Evolutionary conservation across 2,888 invertebrate genomes (phyloP).

Genomic region (Digitonthophagus gazella): DNA sequence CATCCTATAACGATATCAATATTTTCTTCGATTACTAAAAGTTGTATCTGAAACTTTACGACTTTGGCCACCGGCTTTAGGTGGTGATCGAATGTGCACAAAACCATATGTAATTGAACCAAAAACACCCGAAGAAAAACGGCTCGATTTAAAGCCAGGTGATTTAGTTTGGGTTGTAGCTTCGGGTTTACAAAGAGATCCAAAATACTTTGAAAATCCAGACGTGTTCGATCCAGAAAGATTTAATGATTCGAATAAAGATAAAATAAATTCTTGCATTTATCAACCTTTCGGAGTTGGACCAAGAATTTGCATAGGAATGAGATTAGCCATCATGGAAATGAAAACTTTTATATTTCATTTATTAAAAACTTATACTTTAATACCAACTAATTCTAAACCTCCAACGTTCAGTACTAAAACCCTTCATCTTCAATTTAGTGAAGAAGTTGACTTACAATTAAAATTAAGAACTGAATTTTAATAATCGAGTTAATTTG

Average conservation of each 20-base stretch:
- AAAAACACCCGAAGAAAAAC: background rate
- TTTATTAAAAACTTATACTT: too few species aligned
- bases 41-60: background rate
- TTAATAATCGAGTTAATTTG: too few species aligned
- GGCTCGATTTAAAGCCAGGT: background rate
- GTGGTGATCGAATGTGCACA: background rate
- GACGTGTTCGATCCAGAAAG: background rate
- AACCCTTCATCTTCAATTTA: too few species aligned
- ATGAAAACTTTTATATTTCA: background rate
- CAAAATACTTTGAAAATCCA: background rate
- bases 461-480: too few species aligned
- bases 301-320: background rate
- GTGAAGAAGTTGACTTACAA: too few species aligned
- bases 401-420: too few species aligned
- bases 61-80: background rate
- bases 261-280: background rate
- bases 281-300: background rate
- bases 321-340: background rate
- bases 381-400: too few species aligned
- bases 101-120: background rate
- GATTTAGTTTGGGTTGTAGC: background rate
- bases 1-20: too few species aligned
- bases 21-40: too few species aligned
- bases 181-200: background rate
- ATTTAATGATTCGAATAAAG: background rate